Percentiles rank a stretch among this genome's conserved stretches.
These are phyloP conservation scores for Drosophila acutilabella DNA, from an alignment of 2,888 invertebrate genomes.

Conservation along the genomic window DNA sequence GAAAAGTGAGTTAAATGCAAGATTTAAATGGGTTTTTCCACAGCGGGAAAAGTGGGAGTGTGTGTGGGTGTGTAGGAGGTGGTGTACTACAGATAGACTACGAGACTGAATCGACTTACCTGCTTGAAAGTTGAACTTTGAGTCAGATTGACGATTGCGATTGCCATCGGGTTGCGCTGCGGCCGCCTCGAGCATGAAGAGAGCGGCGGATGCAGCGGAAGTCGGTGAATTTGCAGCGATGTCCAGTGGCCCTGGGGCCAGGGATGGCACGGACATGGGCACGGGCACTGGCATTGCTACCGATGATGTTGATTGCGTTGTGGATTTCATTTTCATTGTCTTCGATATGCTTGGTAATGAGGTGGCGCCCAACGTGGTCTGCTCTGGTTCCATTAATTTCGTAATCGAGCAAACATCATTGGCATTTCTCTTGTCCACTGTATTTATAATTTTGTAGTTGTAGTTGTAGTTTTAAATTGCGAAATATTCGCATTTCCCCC, in stretches of 20 bases:
- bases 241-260: constrained; percentile 3
- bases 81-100: constrained; percentile 4
- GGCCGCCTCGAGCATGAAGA: constrained; percentile 54
- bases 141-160: constrained; percentile 82
- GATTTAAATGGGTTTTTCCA: constrained; percentile 29
- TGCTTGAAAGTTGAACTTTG: constrained; percentile 72
- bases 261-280: constrained; percentile 16
- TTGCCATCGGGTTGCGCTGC: constrained; percentile 55
- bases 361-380: constrained; percentile 24
- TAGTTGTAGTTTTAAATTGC: constrained; percentile 32
- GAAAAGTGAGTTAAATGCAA: constrained; percentile 35
- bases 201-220: constrained; percentile 62
- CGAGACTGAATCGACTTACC: constrained; percentile 64
- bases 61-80: not conserved
- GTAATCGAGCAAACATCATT: constrained; percentile 81
- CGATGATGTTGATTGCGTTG: constrained; percentile 36
- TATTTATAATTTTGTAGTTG: constrained; percentile 33
- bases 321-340: constrained; percentile 55
- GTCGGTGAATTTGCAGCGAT: constrained; percentile 61
- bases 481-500: constrained; percentile 29
- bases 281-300: constrained; percentile 18
- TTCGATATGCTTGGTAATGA: constrained; percentile 53
- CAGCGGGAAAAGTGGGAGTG: not conserved
- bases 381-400: constrained; percentile 79
- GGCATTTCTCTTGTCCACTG: constrained; percentile 83